Conservation (phyloP, 2,888 invertebrate genomes). For the Caenorhabditis sp. region DNA sequence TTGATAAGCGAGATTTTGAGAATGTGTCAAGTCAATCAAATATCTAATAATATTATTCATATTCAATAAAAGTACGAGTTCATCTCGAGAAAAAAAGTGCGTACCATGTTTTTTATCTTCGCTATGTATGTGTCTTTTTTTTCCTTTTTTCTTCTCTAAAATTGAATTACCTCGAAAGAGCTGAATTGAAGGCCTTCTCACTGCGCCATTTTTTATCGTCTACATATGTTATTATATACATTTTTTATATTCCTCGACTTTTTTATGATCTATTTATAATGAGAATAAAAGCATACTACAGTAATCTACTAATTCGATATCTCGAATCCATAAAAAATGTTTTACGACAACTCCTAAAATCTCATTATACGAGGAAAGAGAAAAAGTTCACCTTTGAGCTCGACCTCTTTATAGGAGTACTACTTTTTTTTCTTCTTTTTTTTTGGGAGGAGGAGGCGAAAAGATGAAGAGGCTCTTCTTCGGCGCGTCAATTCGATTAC, state of each 20-base stretch:
- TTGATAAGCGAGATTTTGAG: too few species aligned
- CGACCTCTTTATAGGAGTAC: neutral
- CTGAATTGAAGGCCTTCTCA: neutral
- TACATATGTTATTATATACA: constrained; percentile 4
- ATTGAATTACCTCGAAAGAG: constrained; percentile 31
- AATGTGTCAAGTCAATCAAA: too few species aligned
- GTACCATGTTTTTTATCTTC: neutral
- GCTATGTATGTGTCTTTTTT: neutral
- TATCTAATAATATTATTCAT: too few species aligned
- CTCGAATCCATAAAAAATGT: neutral
- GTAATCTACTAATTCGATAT: neutral
- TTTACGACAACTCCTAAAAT: neutral
- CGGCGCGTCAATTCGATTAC: constrained; percentile 45
- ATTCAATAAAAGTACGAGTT: neutral
- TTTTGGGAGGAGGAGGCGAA: neutral
- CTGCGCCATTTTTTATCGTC: constrained; percentile 21
- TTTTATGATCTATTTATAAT: neutral
- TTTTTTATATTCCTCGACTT: neutral
- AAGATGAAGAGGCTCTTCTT: constrained; percentile 25
- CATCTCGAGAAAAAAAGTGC: neutral
- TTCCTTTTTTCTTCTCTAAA: constrained; percentile 11
- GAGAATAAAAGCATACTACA: neutral
- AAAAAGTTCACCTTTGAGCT: neutral
- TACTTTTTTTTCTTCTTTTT: neutral
- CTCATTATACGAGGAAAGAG: neutral